These are phyloP conservation scores for Zootermopsis nevadensis DNA, from an alignment of 2,888 invertebrate genomes.

Conservation along the genomic window DNA sequence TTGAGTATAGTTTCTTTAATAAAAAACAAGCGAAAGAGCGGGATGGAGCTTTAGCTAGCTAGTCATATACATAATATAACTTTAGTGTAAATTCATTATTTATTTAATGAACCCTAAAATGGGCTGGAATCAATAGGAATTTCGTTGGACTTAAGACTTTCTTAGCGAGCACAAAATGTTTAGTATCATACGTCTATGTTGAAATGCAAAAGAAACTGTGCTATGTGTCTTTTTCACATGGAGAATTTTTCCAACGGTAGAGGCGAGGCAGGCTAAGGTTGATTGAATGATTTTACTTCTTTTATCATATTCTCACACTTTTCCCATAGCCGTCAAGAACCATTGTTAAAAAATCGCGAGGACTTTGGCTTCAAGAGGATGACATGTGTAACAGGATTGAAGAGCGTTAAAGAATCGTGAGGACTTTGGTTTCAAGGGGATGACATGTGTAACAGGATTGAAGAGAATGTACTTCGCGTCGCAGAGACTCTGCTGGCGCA, in stretches of 20 bases:
- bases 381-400: constrained; percentile 27
- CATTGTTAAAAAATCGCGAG: constrained; percentile 39
- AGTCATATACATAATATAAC: too few species aligned
- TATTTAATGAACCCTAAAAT: too few species aligned
- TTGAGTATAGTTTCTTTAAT: too few species aligned
- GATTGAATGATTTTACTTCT: constrained; percentile 40
- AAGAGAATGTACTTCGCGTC: not conserved
- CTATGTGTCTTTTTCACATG: not conserved
- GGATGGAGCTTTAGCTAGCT: too few species aligned
- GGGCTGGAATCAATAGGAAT: too few species aligned
- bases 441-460: constrained; percentile 27
- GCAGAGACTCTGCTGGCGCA: not conserved
- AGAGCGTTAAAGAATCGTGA: constrained; percentile 41
- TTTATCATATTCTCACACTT: constrained; percentile 1
- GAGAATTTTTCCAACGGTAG: not conserved
- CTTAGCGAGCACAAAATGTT: too few species aligned
- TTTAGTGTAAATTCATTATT: too few species aligned
- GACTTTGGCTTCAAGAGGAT: constrained; percentile 13
- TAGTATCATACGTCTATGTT: too few species aligned
- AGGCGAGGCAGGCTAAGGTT: not conserved
- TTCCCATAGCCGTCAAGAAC: constrained; percentile 31
- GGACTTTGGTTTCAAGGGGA: constrained; percentile 8
- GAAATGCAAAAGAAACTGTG: not conserved
- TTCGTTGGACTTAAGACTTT: too few species aligned
- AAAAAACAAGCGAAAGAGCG: too few species aligned